A percentile compares a stretch with the other conserved stretches of the same genome.
Conservation (phyloP, 2,888 invertebrate species). For the Quadroppia sp. region DNA sequence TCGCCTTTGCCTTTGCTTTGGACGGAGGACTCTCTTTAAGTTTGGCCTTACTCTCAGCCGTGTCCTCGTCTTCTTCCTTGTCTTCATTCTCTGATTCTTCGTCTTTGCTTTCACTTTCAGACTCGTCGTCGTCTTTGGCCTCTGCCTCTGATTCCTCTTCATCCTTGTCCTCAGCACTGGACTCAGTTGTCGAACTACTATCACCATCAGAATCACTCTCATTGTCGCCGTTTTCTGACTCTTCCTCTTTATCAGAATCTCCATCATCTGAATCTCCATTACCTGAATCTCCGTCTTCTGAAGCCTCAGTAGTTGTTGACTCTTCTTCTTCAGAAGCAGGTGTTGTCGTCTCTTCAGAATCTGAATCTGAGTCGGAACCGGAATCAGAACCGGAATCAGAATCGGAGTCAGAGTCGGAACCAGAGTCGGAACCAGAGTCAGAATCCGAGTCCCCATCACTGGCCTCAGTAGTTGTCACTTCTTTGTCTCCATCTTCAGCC, state of each 20-base stretch:
- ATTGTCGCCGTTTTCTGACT: conserved; percentile 17
- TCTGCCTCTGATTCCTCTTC: conserved; percentile 9
- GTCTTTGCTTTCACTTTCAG: not conserved
- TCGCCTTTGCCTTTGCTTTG: not conserved
- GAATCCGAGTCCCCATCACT: not conserved
- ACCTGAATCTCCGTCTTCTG: not conserved
- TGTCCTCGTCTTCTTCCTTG: conserved; percentile 7
- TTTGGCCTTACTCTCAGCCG: conserved; percentile 30
- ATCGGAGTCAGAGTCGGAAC: not conserved
- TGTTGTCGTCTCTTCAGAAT: conserved; percentile 28
- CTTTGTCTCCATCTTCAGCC: not conserved
- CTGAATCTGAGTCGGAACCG: not conserved
- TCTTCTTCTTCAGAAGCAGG: conserved; percentile 35
- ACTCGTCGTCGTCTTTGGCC: not conserved
- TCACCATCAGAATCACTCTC: conserved; percentile 1
- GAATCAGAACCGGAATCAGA: not conserved
- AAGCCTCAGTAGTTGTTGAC: not conserved
- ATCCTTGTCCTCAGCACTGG: not conserved
- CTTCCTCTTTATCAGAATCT: no score
- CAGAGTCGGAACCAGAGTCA: conserved; percentile 1
- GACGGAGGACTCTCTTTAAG: not conserved
- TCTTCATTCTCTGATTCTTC: conserved; percentile 3
- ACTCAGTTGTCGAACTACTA: not conserved
- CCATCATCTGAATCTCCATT: no score
- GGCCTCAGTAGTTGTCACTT: not conserved